Evolutionary conservation across 2,888 invertebrate genomes (phyloP).

Genomic region (Bombyx huttoni): DNA sequence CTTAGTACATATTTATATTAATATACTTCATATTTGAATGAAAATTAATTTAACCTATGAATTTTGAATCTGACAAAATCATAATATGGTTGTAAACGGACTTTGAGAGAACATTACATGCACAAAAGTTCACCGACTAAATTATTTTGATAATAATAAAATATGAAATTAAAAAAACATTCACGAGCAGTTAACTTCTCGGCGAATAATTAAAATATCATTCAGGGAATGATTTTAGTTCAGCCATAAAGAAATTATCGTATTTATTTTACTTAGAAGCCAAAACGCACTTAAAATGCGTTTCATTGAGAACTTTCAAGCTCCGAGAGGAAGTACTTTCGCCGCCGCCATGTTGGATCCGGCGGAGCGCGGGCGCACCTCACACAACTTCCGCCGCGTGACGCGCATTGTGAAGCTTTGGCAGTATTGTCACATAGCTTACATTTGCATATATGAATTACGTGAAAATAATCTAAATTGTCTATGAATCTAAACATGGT

Average conservation of each 20-base stretch:
- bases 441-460: constrained; percentile 59
- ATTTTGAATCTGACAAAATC: background rate
- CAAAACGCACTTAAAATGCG: constrained; percentile 8
- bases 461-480: constrained; percentile 50
- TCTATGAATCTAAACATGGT: constrained; percentile 3
- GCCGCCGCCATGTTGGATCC: constrained; percentile 69
- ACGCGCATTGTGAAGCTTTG: constrained; percentile 58
- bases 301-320: constrained; percentile 60
- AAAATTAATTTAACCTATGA: background rate
- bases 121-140: too few species aligned
- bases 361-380: constrained; percentile 62
- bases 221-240: too few species aligned
- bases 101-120: too few species aligned
- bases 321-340: constrained; percentile 66
- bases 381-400: constrained; percentile 63
- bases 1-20: too few species aligned
- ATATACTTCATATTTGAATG: too few species aligned
- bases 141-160: too few species aligned
- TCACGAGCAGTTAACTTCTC: too few species aligned
- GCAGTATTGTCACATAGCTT: constrained; percentile 50
- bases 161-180: too few species aligned
- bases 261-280: background rate
- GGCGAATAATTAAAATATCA: background rate
- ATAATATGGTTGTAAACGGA: too few species aligned
- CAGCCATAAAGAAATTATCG: background rate